Evolutionary conservation across 2,113 vertebrate species (phyloP).

Genomic region (cattle (Bos taurus)): ARS-UCD2.0 NC_037332.1:23555501-23556000

Average conservation of each 20-base stretch:
- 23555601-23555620: background rate
- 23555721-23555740: background rate
- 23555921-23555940: background rate
- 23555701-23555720: background rate
- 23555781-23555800: background rate
- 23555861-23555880: background rate
- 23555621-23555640: background rate
- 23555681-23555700: conserved; percentile 1
- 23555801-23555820: background rate
- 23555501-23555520: background rate
- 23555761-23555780: background rate
- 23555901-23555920: background rate
- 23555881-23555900: background rate
- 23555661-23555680: background rate
- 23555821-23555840: background rate
- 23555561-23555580: background rate
- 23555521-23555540: background rate
- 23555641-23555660: background rate
- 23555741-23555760: background rate
- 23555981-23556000: background rate
- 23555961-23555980: background rate
- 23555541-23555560: background rate
- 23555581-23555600: background rate
- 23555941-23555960: background rate
- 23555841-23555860: background rate